A percentile compares a stretch with the other conserved stretches of the same genome.
Conservation (phyloP, 35 echinoderm and acorn worm genomes). For the Strongylocentrotus purpuratus region DNA sequence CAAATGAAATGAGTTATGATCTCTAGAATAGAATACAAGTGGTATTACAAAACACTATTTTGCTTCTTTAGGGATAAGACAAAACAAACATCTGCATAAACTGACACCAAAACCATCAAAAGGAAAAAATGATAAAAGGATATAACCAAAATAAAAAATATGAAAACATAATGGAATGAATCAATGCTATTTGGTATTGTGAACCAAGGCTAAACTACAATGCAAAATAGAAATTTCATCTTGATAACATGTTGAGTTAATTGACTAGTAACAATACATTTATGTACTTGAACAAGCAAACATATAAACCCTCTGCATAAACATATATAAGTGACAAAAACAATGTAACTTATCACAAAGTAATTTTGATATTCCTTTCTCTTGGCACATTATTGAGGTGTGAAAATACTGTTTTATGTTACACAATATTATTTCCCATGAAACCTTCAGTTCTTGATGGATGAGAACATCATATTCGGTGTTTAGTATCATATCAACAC, state of each 20-base stretch:
- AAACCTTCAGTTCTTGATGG: too few relatives aligned
- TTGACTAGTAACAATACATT: background rate
- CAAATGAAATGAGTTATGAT: background rate
- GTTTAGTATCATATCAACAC: too few relatives aligned
- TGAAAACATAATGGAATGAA: conserved; percentile 40
- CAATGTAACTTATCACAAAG: background rate
- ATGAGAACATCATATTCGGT: too few relatives aligned
- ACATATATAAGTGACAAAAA: background rate
- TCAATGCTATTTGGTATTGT: conserved; percentile 36
- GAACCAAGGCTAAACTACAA: background rate
- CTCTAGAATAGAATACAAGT: background rate
- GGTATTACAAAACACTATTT: background rate
- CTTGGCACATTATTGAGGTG: background rate
- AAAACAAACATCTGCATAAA: background rate
- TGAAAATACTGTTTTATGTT: background rate
- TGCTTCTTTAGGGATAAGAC: too few relatives aligned
- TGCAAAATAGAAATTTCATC: background rate
- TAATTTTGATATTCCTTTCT: background rate
- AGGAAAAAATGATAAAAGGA: background rate
- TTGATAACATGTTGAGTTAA: background rate
- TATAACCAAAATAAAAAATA: background rate
- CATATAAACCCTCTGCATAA: background rate
- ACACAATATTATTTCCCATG: background rate
- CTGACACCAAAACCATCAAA: background rate
- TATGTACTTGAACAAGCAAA: background rate